Evolutionary conservation across 2,797 vertebrate species (phyloP).

Genomic region (Anguilla megastoma): DNA sequence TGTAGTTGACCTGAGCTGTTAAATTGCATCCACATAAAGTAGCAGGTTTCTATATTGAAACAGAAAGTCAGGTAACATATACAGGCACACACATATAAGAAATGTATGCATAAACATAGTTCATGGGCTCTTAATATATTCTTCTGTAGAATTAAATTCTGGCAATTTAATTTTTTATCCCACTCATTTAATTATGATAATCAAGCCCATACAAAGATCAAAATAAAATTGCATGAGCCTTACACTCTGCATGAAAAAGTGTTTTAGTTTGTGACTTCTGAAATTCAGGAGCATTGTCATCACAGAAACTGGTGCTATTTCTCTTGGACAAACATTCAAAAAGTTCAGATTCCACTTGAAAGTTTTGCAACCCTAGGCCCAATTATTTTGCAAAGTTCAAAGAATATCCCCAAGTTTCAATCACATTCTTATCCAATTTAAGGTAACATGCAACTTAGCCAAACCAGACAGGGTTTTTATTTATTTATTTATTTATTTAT

Average conservation of each 20-base stretch:
- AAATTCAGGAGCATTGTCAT: not conserved
- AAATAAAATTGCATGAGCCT: not conserved
- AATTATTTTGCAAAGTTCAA: too few relatives aligned
- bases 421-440: too few relatives aligned
- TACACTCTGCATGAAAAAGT: not conserved
- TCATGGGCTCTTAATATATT: not conserved
- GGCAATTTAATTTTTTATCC: not conserved
- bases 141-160: not conserved
- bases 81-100: not conserved
- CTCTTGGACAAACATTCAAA: not conserved
- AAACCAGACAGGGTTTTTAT: too few relatives aligned
- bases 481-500: too few relatives aligned
- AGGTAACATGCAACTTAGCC: too few relatives aligned
- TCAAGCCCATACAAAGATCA: not conserved
- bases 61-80: not conserved
- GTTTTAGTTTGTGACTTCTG: not conserved
- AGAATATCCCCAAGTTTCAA: too few relatives aligned
- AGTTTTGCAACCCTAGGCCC: too few relatives aligned
- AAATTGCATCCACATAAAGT: not conserved
- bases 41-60: not conserved
- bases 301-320: not conserved
- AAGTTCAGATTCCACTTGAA: too few relatives aligned
- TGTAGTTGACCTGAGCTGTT: not conserved
- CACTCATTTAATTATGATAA: not conserved
- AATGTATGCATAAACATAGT: not conserved